A percentile compares a stretch with the other conserved stretches of the same genome.
phyloP scores from a whole-genome alignment of 2,113 vertebrate genomes.

The Condylura cristata region DNA sequence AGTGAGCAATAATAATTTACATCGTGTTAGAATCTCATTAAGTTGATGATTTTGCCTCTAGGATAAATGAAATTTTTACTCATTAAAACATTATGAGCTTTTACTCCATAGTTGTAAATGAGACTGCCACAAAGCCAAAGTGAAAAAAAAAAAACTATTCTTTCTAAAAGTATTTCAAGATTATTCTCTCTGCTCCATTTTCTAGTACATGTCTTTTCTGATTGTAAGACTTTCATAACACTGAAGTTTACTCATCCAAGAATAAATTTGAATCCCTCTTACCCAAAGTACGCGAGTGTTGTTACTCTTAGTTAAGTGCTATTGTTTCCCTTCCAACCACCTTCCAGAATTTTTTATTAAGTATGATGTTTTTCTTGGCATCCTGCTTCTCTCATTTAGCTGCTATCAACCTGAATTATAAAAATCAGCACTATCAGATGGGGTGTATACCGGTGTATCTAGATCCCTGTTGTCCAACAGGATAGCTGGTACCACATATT shows the following conservation, averaged over 20 bases:
- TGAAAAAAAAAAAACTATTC: not conserved
- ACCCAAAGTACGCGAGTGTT: not conserved
- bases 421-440: not conserved
- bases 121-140: not conserved
- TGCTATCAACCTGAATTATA: not conserved
- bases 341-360: not conserved
- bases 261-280: not conserved
- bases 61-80: not conserved
- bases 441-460: not conserved
- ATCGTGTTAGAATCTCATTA: slow-evolving; percentile 37
- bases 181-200: not conserved
- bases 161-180: not conserved
- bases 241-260: not conserved
- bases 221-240: not conserved
- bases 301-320: not conserved
- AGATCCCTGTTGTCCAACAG: not conserved
- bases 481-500: not conserved
- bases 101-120: not conserved
- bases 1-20: slow-evolving; percentile 30
- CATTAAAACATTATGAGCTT: not conserved
- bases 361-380: not conserved
- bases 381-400: not conserved
- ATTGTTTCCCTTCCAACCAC: not conserved
- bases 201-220: not conserved
- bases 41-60: slow-evolving; percentile 36